A percentile compares a stretch with the other conserved stretches of the same genome.
These are phyloP conservation scores for Drosophila ironensis DNA, from an alignment of 1,140 invertebrate genomes.

Conservation along the genomic window DNA sequence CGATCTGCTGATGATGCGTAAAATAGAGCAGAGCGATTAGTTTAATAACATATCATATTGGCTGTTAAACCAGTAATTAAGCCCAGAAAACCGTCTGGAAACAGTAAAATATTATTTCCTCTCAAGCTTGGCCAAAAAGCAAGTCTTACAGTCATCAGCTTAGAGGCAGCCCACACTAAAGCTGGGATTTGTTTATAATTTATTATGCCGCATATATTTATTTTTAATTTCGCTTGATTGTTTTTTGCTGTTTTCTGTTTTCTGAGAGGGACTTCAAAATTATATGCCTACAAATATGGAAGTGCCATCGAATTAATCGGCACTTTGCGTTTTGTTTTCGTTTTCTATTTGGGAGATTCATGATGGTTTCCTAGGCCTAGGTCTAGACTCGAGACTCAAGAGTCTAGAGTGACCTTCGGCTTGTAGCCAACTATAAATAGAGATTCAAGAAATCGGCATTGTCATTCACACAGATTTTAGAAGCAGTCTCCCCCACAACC, in stretches of 20 bases:
- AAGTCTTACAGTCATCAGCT: constrained; percentile 31
- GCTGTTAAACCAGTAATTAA: neutral
- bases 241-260: constrained; percentile 23
- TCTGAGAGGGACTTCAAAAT: constrained; percentile 62
- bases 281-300: constrained; percentile 73
- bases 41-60: constrained; percentile 2
- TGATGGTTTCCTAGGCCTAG: constrained; percentile 54
- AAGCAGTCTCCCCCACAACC: constrained; percentile 35
- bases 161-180: constrained; percentile 34
- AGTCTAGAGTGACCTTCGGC: constrained; percentile 66
- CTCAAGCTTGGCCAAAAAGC: too few relatives aligned
- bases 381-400: too few relatives aligned
- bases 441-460: constrained; percentile 56
- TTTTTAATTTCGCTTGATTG: constrained; percentile 35
- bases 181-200: constrained; percentile 55
- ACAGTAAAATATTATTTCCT: constrained; percentile 16
- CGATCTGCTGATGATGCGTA: constrained; percentile 5
- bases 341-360: constrained; percentile 49
- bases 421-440: constrained; percentile 34
- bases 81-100: neutral
- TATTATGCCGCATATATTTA: constrained; percentile 42
- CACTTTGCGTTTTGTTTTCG: constrained; percentile 59
- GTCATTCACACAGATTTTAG: constrained; percentile 62
- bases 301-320: constrained; percentile 76
- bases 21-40: neutral